Evolutionary conservation across 2,888 invertebrate species (phyloP).

Genomic region (Teinopalpus imperialis): DNA sequence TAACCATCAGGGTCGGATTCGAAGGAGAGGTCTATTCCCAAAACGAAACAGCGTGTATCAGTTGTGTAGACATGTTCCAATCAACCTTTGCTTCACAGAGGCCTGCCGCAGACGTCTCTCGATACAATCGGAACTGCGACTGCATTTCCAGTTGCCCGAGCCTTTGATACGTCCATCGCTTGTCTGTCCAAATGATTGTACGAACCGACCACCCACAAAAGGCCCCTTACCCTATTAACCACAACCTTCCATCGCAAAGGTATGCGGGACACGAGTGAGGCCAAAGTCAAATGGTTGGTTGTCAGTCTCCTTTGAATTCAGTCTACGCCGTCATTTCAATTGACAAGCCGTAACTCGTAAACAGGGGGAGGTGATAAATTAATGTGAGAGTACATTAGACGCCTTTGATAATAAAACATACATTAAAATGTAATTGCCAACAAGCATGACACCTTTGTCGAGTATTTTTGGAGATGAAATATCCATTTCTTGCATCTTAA

Average conservation of each 20-base stretch:
- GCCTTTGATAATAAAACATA: constrained; percentile 76
- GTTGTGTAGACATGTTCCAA: constrained; percentile 69
- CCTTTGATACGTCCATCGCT: constrained; percentile 80
- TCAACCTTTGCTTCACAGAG: constrained; percentile 70
- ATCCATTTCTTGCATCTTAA: constrained; percentile 40
- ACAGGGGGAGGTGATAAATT: constrained; percentile 77
- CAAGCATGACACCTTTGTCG: constrained; percentile 42
- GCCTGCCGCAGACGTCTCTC: constrained; percentile 72
- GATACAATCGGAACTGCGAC: constrained; percentile 78
- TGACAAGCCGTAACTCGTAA: constrained; percentile 74
- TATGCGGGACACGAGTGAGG: constrained; percentile 38
- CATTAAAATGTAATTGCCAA: constrained; percentile 79
- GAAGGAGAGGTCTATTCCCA: constrained; percentile 40
- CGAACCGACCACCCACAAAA: constrained; percentile 48
- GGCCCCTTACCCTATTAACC: constrained; percentile 46
- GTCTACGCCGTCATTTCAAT: constrained; percentile 73
- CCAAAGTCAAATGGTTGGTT: constrained; percentile 44
- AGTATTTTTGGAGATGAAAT: constrained; percentile 6
- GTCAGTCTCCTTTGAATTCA: constrained; percentile 56
- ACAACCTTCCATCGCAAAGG: constrained; percentile 37
- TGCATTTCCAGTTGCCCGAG: constrained; percentile 71
- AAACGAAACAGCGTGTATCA: constrained; percentile 63
- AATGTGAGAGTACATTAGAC: constrained; percentile 78
- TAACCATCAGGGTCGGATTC: constrained; percentile 24
- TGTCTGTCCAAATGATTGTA: constrained; percentile 78